phyloP scores from a whole-genome alignment of 2,888 invertebrate species.

The Nomada ruficornis region DNA sequence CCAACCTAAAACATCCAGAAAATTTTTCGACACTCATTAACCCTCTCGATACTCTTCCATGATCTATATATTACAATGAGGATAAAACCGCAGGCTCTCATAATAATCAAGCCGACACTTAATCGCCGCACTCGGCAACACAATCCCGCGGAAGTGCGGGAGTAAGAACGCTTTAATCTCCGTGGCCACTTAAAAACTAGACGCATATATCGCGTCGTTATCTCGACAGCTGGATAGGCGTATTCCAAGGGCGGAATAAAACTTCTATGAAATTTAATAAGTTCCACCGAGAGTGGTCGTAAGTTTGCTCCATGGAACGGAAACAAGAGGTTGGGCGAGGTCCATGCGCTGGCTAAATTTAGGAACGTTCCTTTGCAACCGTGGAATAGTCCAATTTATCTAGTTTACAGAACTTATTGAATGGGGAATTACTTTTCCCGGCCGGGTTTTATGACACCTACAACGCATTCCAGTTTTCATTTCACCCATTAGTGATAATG shows the following conservation, averaged over 20 bases:
- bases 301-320: constrained; percentile 71
- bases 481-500: too few species aligned
- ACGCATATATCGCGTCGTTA: constrained; percentile 79
- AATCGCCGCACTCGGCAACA: constrained; percentile 49
- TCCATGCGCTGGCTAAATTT: constrained; percentile 72
- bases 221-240: constrained; percentile 78
- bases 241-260: constrained; percentile 76
- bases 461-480: constrained; percentile 10
- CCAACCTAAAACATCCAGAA: too few species aligned
- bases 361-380: constrained; percentile 73
- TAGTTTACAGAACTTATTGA: constrained; percentile 62
- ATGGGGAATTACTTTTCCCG: constrained; percentile 39
- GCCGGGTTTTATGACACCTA: constrained; percentile 7
- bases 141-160: constrained; percentile 68
- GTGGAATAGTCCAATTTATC: constrained; percentile 67
- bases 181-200: constrained; percentile 81
- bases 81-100: constrained; percentile 14
- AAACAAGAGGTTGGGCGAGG: constrained; percentile 68
- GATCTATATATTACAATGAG: background rate
- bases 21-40: too few species aligned
- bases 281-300: constrained; percentile 77
- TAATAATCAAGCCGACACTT: constrained; percentile 46
- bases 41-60: background rate
- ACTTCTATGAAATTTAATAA: constrained; percentile 84
- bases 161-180: constrained; percentile 81